Evolutionary conservation across 2,888 invertebrate species (phyloP), one percentile per base, ranked within the genome.

Genomic region (Thelaira solivaga): DNA sequence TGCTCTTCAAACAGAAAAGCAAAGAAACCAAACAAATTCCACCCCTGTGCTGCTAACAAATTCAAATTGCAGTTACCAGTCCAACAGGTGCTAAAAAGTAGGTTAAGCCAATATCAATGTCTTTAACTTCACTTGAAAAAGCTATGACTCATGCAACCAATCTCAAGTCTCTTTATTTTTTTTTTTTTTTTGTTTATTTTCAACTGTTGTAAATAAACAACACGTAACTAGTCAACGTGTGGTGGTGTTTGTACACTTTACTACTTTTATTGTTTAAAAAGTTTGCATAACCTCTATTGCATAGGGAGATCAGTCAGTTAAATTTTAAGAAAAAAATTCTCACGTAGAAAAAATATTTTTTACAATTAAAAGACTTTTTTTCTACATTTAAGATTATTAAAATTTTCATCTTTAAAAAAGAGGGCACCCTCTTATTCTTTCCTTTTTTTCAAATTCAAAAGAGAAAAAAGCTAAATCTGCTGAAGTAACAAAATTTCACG

Each of bases 41-140:
- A 74, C 57, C 78, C 73, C 64, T 59, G 8, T 51, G 31, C 62
- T 49, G 1, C 29, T 16, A 36, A 49, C 43, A 62, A 67, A 39
- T 61, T 65, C 11, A 47, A 68, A 69, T 18, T 55, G 22, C 62
- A 55, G 45, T 11, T 29, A 53, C 41, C 77, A n/a, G n/a, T n/a
- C n/a, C n/a, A 76, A 69, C 78, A 78, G 78, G 78, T 78, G 78
- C 57, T 65, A 61, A 65, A 68, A 78, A 74, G 64, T 78, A 74
- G 78, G 78, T 78, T 78, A 78, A 78, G 65, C 74, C 78, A 78
- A 78, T 74, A 78, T 69, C 53, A 74, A 65, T 73, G 59, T 64
- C 64, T 73, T 77, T 59, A 64, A 36, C 49, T 49, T 41, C 39
- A 24, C 6, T 62, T 26, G 39, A 29, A 68, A n/a, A 68, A 51